phyloP scores from a whole-genome alignment of 2,888 invertebrate genomes.

The Acheta domesticus region DNA sequence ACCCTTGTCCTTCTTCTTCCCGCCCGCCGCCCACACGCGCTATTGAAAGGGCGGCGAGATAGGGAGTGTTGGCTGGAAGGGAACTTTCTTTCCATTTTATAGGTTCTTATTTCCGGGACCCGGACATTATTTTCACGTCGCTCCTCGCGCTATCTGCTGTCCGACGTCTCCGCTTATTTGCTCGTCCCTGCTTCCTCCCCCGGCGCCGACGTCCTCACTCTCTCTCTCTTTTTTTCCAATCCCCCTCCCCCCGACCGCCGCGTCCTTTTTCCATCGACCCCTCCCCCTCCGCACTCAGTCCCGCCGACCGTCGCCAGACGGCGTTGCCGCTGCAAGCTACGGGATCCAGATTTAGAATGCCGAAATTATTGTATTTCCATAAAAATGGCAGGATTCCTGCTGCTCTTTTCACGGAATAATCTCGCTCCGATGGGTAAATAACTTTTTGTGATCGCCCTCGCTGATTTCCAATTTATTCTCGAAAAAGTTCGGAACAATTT shows the following conservation, averaged over 20 bases:
- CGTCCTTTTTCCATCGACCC: too few species aligned
- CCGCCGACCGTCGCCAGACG: too few species aligned
- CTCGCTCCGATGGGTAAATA: too few species aligned
- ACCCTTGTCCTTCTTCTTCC: not conserved
- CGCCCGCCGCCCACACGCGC: not conserved
- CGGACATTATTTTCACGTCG: conserved; percentile 11
- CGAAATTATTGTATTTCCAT: too few species aligned
- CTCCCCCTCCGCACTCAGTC: too few species aligned
- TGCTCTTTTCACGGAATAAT: too few species aligned
- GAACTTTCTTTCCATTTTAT: conserved; percentile 1
- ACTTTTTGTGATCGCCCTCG: too few species aligned
- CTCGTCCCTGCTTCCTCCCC: not conserved
- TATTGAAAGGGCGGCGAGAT: not conserved
- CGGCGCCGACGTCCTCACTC: not conserved
- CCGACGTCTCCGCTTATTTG: conserved; percentile 10
- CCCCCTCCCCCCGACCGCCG: not conserved
- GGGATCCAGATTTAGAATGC: too few species aligned
- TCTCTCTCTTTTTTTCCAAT: not conserved
- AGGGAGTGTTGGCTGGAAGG: not conserved
- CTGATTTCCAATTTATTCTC: too few species aligned
- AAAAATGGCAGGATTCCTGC: too few species aligned
- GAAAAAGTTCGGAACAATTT: too few species aligned
- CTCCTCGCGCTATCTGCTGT: conserved; percentile 1
- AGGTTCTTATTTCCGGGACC: not conserved
- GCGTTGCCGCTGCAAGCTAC: too few species aligned